Conservation (phyloP, 1,140 invertebrate genomes). For the Brachionus plicatilis region DNA sequence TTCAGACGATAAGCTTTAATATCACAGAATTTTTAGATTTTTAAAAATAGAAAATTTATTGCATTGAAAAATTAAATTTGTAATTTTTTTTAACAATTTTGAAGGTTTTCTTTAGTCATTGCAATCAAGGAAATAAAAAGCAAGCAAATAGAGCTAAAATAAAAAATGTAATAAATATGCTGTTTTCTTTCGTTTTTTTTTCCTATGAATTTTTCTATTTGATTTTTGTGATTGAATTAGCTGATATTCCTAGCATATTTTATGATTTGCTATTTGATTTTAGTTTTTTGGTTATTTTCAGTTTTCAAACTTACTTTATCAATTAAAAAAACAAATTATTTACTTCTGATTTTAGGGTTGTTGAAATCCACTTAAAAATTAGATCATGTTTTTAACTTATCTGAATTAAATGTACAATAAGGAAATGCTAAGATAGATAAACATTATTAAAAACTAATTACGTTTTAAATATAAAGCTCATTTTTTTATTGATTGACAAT, state of each 20-base stretch:
- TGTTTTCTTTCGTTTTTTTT: not conserved
- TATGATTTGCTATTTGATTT: slow-evolving; percentile 7
- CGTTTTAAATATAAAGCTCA: not conserved
- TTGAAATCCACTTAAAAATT: not conserved
- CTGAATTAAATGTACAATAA: not conserved
- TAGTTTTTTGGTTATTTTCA: not conserved
- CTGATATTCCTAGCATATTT: slow-evolving; percentile 13
- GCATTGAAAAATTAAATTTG: no score
- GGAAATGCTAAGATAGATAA: not conserved
- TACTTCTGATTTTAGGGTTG: not conserved
- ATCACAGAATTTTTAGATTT: no score
- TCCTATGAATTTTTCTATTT: not conserved
- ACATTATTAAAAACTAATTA: not conserved
- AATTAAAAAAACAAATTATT: not conserved
- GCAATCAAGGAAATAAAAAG: slow-evolving; percentile 16
- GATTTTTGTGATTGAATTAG: slow-evolving; percentile 15
- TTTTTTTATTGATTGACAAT: not conserved
- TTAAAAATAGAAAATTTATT: no score
- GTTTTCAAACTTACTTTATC: not conserved
- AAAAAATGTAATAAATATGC: slow-evolving; percentile 22
- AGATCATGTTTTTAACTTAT: slow-evolving; percentile 1
- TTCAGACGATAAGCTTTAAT: no score
- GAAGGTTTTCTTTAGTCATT: not conserved
- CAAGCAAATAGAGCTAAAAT: not conserved
- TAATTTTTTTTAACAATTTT: not conserved